Base-by-base conservation (phyloP, 1,140 invertebrate genomes). In the Leptinotarsa undecemlineata region DNA sequence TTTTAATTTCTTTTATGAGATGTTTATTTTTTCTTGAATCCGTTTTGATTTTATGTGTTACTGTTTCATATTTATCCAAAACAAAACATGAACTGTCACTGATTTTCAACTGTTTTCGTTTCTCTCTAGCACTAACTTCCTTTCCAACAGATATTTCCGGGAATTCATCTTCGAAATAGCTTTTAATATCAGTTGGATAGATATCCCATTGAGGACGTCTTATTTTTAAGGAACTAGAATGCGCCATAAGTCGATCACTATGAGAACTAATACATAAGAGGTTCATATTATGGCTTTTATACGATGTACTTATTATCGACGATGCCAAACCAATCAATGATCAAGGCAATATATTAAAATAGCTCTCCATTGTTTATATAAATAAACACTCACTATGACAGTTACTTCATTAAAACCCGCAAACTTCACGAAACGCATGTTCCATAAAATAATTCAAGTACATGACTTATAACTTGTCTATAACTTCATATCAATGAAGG, bases 71-170 rank as follows among this genome's bases (percentile, higher is more conserved):
- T 64, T 83, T 78, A 11, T 76, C 76, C 42, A 85, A 66, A 62
- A 78, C 67, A 61, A 81, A 83, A 42, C 72, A 75, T 20, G 79
- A 83, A 77, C 75, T 78, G 48, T 81, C 75, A 68, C 78, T 75
- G 83, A 87, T 84, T 84, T 86, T 86, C 64, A 88, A 87, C 70
- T 85, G 82, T 17, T 88, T 87, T 74, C 92, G 84, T 84, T 91
- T 89, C 75, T 89, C 87, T 85, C 90, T 92, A 48, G 91, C 91
- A 78, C 90, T 88, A 48, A 89, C 88, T 74, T 92, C 88, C 68
- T 90, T 88, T 78, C 89, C 87, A 73, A 88, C 84, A 13, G 91
- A 90, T 79, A 92, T 86, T 76, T 87, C 88, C 17, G 88, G 80
- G 8, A 93, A 85, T 81, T 93, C 92, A 76, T 88, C 86, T 68